A percentile compares a stretch with the other conserved stretches of the same genome.
These are phyloP conservation scores for Pipistrellus nathusii DNA, from an alignment of 2,797 vertebrate species.

Conservation along the genomic window DNA sequence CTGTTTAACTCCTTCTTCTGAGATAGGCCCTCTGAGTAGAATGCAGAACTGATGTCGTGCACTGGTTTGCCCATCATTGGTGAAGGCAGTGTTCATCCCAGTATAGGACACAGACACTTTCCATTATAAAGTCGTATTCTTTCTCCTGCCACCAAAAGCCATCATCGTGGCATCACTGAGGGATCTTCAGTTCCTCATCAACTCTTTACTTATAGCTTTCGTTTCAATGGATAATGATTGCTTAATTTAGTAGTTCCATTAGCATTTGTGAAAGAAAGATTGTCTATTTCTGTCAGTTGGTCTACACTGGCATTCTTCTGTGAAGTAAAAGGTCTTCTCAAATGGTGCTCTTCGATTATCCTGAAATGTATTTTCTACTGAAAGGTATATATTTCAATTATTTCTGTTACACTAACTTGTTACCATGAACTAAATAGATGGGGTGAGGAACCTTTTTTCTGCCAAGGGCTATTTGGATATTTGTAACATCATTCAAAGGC, in stretches of 20 bases:
- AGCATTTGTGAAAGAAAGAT: neutral
- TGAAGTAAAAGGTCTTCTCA: neutral
- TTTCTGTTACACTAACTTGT: constrained; percentile 33
- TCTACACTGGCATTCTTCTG: neutral
- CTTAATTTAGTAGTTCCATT: neutral
- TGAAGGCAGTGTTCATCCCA: neutral
- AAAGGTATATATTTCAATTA: neutral
- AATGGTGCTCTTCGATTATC: neutral
- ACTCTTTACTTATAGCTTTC: neutral
- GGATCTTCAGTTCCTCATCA: neutral
- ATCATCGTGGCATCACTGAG: neutral
- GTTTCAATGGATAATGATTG: neutral
- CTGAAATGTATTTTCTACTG: constrained; percentile 1
- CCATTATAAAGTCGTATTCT: neutral
- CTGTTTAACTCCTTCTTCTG: neutral
- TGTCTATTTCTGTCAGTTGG: neutral
- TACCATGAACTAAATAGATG: neutral
- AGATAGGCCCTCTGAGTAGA: neutral
- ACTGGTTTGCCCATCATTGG: neutral
- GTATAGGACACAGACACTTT: neutral
- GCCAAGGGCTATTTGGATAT: too few relatives aligned
- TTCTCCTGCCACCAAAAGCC: neutral
- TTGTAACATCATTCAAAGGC: too few relatives aligned
- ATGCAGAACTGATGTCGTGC: neutral
- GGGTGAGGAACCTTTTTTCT: neutral